These are phyloP conservation scores for Thunnus albacares DNA, from an alignment of 2,797 vertebrate species.

Conservation along the genomic window DNA sequence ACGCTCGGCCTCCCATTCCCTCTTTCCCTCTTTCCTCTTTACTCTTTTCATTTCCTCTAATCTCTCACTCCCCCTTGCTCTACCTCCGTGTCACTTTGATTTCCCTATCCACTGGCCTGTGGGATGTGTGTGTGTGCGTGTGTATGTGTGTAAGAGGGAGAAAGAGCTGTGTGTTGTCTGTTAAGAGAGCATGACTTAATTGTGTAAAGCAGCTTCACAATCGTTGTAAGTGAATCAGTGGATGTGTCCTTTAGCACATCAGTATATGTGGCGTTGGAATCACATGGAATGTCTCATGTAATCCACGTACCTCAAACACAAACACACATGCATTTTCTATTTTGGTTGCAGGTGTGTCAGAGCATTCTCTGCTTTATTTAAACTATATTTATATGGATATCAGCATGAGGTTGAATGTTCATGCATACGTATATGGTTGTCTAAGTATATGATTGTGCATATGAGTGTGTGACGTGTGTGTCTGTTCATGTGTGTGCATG, in stretches of 20 bases:
- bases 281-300: slow-evolving; percentile 61
- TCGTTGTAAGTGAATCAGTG: slow-evolving; percentile 72
- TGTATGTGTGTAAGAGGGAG: slow-evolving; percentile 15
- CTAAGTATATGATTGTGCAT: slow-evolving; percentile 36
- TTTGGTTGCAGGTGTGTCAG: slow-evolving; percentile 46
- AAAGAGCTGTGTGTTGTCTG: slow-evolving; percentile 56
- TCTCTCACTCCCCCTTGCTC: slow-evolving; percentile 82
- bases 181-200: slow-evolving; percentile 81
- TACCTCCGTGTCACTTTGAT: slow-evolving; percentile 87
- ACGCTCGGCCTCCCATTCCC: slow-evolving; percentile 76
- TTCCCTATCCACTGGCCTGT: slow-evolving; percentile 88
- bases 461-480: slow-evolving; percentile 3
- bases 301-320: slow-evolving; percentile 47
- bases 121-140: slow-evolving; percentile 67
- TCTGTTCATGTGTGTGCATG: slow-evolving; percentile 17
- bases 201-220: slow-evolving; percentile 78
- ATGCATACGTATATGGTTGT: slow-evolving; percentile 45
- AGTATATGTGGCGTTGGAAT: slow-evolving; percentile 68
- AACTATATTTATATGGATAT: slow-evolving; percentile 60
- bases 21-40: slow-evolving; percentile 85
- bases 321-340: slow-evolving; percentile 31
- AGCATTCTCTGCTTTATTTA: slow-evolving; percentile 48
- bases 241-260: slow-evolving; percentile 72
- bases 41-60: slow-evolving; percentile 89
- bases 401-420: slow-evolving; percentile 34